These are phyloP conservation scores for Tapirus indicus DNA, from an alignment of 2,797 vertebrate species.

Conservation along the genomic window DNA sequence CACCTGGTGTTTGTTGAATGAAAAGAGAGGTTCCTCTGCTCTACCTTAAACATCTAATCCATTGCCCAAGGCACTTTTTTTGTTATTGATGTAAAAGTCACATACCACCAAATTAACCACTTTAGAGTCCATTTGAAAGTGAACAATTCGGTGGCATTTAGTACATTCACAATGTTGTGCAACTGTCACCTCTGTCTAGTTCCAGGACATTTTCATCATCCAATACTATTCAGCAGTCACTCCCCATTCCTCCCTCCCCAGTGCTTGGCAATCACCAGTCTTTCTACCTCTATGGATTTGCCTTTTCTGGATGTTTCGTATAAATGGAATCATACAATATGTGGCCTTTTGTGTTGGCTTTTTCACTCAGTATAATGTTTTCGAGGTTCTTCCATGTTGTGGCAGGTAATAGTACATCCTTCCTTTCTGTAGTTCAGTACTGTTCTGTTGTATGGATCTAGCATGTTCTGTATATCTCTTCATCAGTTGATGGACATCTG, in stretches of 20 bases:
- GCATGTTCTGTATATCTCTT: fast-evolving
- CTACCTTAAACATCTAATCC: neutral
- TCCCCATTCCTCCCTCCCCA: too few species aligned
- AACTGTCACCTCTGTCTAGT: neutral
- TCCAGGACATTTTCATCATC: neutral
- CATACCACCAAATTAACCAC: neutral
- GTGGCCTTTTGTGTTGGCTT: neutral
- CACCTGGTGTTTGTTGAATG: neutral
- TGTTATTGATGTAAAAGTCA: neutral
- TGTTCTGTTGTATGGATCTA: fast-evolving
- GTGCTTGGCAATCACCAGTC: neutral
- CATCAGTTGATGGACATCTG: neutral
- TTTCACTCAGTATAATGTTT: neutral
- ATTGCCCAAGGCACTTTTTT: neutral
- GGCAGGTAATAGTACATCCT: neutral
- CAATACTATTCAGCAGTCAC: fast-evolving
- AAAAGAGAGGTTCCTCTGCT: neutral
- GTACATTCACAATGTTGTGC: neutral
- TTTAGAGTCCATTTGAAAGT: neutral
- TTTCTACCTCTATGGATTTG: neutral
- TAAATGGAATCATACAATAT: neutral
- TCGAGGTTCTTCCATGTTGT: fast-evolving
- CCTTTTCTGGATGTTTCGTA: fast-evolving
- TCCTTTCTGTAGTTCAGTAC: neutral
- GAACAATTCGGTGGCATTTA: neutral